Conservation (phyloP, 2,888 invertebrate genomes). For the Clusia tigrina region DNA sequence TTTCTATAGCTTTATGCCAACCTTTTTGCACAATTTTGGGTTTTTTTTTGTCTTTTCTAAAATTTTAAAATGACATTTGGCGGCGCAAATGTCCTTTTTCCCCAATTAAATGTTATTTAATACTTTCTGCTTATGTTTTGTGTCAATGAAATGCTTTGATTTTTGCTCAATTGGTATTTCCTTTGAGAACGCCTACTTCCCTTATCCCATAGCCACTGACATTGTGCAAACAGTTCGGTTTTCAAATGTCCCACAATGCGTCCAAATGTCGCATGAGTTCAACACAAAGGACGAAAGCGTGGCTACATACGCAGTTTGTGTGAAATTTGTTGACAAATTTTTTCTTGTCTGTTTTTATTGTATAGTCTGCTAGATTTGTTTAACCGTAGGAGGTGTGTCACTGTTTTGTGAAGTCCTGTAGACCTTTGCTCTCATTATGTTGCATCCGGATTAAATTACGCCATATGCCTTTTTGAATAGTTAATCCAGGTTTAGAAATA, state of each 20-base stretch:
- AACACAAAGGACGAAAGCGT: slow-evolving; percentile 57
- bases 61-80: no score
- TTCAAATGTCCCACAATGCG: slow-evolving; percentile 5
- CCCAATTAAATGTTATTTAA: slow-evolving; percentile 50
- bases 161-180: slow-evolving; percentile 31
- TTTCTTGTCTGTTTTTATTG: neutral
- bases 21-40: no score
- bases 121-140: slow-evolving; percentile 41
- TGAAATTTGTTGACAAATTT: slow-evolving; percentile 1
- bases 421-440: neutral
- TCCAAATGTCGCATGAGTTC: slow-evolving; percentile 50
- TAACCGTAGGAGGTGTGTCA: slow-evolving; percentile 3
- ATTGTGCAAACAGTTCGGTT: no score
- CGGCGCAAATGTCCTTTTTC: no score
- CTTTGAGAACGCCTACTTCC: slow-evolving; percentile 38
- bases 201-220: neutral
- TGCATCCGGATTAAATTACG: slow-evolving; percentile 5
- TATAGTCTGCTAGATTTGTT: neutral
- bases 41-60: no score
- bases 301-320: no score
- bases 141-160: slow-evolving; percentile 25
- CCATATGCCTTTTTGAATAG: neutral
- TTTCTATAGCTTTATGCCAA: no score
- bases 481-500: no score
- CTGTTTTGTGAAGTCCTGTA: neutral